Evolutionary conservation across 2,888 invertebrate genomes (phyloP).

Genomic region (Trachelus stipa): DNA sequence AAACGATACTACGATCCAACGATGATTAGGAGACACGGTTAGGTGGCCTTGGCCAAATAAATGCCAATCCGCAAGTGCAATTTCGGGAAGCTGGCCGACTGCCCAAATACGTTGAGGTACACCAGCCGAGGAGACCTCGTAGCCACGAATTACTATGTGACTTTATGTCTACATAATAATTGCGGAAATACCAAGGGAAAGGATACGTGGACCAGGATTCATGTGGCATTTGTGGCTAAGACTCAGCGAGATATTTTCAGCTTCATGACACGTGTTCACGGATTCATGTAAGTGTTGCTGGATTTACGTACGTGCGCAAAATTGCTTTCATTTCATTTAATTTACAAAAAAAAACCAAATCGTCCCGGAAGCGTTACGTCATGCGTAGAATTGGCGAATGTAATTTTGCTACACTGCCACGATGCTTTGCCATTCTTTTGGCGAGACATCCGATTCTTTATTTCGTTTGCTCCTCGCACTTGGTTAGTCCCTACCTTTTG

Average conservation of each 20-base stretch:
- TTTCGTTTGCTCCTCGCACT: not conserved
- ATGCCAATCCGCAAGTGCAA: slow-evolving; percentile 1
- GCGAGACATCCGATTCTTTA: not conserved
- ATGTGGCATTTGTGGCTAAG: not conserved
- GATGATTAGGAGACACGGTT: not conserved
- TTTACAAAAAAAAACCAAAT: not conserved
- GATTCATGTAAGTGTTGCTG: not conserved
- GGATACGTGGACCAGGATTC: not conserved
- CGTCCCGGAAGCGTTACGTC: not conserved
- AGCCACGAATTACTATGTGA: not conserved
- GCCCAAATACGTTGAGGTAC: not conserved
- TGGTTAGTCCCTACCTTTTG: not conserved
- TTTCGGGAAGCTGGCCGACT: not conserved
- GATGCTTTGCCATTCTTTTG: not conserved
- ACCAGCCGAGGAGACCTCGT: not conserved
- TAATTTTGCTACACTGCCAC: not conserved
- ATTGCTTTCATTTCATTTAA: not conserved
- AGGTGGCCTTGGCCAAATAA: not conserved
- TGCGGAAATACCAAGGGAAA: slow-evolving; percentile 25
- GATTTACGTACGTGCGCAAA: not conserved
- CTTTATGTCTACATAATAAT: slow-evolving; percentile 27
- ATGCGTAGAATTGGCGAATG: not conserved
- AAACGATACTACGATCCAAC: not conserved
- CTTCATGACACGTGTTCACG: not conserved
- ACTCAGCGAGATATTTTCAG: not conserved